Percentiles rank a stretch among this genome's conserved stretches.
phyloP scores from a whole-genome alignment of 1,140 invertebrate genomes.

The Bactericera cockerelli region DNA sequence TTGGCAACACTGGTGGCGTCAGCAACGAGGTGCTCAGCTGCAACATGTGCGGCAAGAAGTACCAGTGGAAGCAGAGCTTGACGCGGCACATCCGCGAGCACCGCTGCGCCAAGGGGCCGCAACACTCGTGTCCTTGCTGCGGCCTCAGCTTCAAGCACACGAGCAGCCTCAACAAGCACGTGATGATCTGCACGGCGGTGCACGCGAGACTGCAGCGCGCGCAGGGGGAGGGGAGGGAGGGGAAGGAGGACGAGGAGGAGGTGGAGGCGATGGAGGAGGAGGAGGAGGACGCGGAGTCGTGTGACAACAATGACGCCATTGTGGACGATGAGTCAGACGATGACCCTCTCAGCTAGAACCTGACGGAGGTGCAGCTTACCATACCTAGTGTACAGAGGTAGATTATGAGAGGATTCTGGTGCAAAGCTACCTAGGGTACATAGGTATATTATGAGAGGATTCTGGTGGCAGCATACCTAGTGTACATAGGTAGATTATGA shows the following conservation, averaged over 20 bases:
- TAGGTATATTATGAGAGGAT: too few relatives aligned
- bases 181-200: conserved; percentile 18
- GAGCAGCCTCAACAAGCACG: conserved; percentile 20
- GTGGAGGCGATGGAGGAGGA: neutral
- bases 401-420: too few relatives aligned
- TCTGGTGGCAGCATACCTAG: too few relatives aligned
- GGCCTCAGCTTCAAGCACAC: conserved; percentile 23
- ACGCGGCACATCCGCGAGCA: conserved; percentile 29
- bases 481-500: too few relatives aligned
- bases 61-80: conserved; percentile 23
- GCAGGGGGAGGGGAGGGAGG: neutral
- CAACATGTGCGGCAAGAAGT: conserved; percentile 19
- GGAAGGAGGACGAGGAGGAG: neutral
- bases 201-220: conserved; percentile 9
- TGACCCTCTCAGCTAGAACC: neutral
- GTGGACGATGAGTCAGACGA: neutral
- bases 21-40: conserved; percentile 7
- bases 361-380: too few relatives aligned
- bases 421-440: too few relatives aligned
- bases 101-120: conserved; percentile 32
- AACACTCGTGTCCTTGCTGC: conserved; percentile 19
- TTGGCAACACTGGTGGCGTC: neutral
- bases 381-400: too few relatives aligned
- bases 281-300: neutral
- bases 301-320: neutral